Evolutionary conservation across 2,888 invertebrate genomes (phyloP).

Genomic region (Linyphia triangularis): DNA sequence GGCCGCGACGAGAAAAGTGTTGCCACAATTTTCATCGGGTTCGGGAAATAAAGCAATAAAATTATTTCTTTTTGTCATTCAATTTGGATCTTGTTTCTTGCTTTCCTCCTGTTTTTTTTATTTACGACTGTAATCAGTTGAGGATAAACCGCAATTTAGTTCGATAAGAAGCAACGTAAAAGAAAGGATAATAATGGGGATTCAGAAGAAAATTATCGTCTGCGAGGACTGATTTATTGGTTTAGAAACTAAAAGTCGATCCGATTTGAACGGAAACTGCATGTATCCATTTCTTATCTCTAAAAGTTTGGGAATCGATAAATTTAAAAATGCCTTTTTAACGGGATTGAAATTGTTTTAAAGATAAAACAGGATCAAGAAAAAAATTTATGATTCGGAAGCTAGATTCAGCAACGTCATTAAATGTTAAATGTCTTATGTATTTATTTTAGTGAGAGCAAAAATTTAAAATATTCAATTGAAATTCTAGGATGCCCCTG

Average conservation of each 20-base stretch:
- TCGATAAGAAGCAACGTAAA: background rate
- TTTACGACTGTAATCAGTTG: background rate
- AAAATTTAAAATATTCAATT: background rate
- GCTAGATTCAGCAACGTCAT: background rate
- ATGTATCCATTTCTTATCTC: background rate
- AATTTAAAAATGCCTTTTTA: background rate
- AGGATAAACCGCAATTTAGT: background rate
- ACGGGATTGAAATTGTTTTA: background rate
- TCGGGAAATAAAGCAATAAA: background rate
- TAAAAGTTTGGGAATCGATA: background rate
- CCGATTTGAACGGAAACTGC: background rate
- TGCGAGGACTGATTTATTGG: background rate
- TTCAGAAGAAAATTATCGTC: background rate
- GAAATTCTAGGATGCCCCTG: background rate
- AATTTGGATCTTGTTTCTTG: background rate
- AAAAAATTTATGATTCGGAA: background rate
- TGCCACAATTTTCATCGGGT: background rate
- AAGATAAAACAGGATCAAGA: background rate
- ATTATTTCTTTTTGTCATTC: background rate
- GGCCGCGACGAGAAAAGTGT: background rate
- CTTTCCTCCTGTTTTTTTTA: background rate
- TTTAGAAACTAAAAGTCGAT: background rate
- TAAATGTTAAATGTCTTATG: background rate
- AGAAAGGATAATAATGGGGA: background rate
- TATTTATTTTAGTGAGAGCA: too few species aligned